phyloP scores from a whole-genome alignment of 1,140 invertebrate species.

The Globodera ellingtonae region DNA sequence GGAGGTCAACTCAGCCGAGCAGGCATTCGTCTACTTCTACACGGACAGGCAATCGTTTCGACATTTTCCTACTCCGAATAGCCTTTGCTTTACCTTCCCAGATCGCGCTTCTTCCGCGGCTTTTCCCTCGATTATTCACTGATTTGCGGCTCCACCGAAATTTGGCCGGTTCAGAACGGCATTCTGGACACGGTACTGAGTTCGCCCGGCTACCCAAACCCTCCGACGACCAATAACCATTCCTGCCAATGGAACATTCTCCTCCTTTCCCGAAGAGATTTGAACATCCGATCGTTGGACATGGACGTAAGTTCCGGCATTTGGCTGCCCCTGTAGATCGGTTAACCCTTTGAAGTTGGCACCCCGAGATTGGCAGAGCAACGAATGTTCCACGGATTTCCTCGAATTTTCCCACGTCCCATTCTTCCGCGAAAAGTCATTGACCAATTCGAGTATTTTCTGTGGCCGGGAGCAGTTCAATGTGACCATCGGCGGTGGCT shows the following conservation, averaged over 20 bases:
- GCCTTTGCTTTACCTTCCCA: background rate
- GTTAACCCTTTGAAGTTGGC: conserved; percentile 11
- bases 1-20: conserved; percentile 45
- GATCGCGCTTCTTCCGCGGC: conserved; percentile 45
- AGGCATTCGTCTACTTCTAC: conserved; percentile 32
- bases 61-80: too few species aligned
- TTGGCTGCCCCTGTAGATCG: background rate
- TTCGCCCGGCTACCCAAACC: conserved; percentile 50
- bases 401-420: conserved; percentile 21
- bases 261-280: conserved; percentile 52
- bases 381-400: conserved; percentile 13
- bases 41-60: conserved; percentile 20
- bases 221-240: conserved; percentile 26
- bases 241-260: conserved; percentile 52
- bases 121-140: conserved; percentile 54
- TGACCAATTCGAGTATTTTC: conserved; percentile 14
- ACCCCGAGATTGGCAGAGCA: conserved; percentile 12
- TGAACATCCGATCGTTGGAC: conserved; percentile 48
- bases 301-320: conserved; percentile 45
- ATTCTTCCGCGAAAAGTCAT: conserved; percentile 4
- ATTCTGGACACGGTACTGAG: conserved; percentile 44
- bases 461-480: conserved; percentile 52
- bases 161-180: conserved; percentile 39
- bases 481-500: conserved; percentile 40
- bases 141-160: conserved; percentile 55